Conservation (phyloP, 2,113 vertebrate species). For the Rhinolophus ferrumequinum region DNA sequence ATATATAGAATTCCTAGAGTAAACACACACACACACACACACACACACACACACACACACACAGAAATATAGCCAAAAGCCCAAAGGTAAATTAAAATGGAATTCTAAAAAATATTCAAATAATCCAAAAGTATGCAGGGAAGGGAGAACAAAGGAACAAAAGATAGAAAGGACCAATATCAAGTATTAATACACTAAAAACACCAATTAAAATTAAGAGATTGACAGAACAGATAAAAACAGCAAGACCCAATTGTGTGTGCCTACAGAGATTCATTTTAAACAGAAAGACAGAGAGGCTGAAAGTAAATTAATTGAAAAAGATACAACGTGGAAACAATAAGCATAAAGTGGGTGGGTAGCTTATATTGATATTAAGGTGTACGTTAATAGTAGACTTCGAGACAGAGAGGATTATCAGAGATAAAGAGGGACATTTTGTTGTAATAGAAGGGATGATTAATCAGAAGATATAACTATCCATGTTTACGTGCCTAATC, state of each 20-base stretch:
- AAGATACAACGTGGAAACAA: neutral
- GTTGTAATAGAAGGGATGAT: neutral
- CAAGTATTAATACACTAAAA: neutral
- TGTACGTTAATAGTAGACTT: no score
- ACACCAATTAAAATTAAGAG: neutral
- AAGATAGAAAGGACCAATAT: neutral
- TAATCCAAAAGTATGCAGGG: neutral
- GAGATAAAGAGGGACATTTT: neutral
- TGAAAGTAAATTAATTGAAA: neutral
- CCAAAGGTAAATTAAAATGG: neutral
- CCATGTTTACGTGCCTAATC: neutral
- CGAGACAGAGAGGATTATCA: neutral
- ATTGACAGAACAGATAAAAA: neutral
- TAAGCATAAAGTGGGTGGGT: no score
- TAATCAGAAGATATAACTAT: neutral
- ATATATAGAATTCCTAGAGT: neutral
- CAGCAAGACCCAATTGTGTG: neutral
- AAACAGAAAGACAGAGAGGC: neutral
- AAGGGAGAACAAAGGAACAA: neutral
- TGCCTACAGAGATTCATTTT: neutral
- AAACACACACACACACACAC: neutral
- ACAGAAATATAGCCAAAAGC: neutral
- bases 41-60: neutral
- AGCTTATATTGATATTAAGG: neutral
- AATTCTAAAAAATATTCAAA: neutral